Evolutionary conservation across 2,113 vertebrate genomes (phyloP).

Genomic region (Pelodiscus sinensis): DNA sequence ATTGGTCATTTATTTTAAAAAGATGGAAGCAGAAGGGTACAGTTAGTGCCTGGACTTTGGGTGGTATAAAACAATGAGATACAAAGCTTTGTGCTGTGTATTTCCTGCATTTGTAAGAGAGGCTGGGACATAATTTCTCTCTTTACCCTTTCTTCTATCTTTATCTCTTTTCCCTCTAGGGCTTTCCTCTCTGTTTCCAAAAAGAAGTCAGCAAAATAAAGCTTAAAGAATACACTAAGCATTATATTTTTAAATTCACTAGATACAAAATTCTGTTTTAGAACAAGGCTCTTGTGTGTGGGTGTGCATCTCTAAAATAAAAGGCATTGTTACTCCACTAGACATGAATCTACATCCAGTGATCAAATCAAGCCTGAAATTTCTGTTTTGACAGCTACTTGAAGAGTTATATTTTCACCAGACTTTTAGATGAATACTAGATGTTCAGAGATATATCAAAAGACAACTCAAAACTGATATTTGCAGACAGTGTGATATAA

Average conservation of each 20-base stretch:
- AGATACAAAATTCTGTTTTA: slow-evolving; percentile 69
- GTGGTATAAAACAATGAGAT: background rate
- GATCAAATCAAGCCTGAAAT: slow-evolving; percentile 67
- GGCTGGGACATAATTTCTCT: background rate
- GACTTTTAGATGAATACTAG: slow-evolving; percentile 53
- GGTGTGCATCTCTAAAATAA: slow-evolving; percentile 76
- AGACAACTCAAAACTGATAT: slow-evolving; percentile 66
- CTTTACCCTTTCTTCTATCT: background rate
- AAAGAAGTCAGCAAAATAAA: slow-evolving; percentile 9
- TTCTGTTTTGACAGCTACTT: slow-evolving; percentile 79
- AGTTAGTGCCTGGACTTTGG: background rate
- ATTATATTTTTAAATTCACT: slow-evolving; percentile 60
- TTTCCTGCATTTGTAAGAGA: slow-evolving; percentile 8
- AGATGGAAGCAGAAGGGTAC: background rate
- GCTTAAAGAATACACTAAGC: slow-evolving; percentile 22
- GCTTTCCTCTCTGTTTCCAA: background rate
- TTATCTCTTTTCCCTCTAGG: slow-evolving; percentile 1
- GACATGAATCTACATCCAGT: slow-evolving; percentile 54
- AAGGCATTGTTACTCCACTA: slow-evolving; percentile 71
- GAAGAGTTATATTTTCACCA: slow-evolving; percentile 64
- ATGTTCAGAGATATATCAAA: slow-evolving; percentile 45
- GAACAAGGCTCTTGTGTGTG: slow-evolving; percentile 69
- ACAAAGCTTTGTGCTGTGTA: background rate
- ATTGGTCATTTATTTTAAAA: slow-evolving; percentile 6
- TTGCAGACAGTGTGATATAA: slow-evolving; percentile 27